Evolutionary conservation across 2,888 invertebrate genomes (phyloP).

Genomic region (Phytoseiulus persimilis): DNA sequence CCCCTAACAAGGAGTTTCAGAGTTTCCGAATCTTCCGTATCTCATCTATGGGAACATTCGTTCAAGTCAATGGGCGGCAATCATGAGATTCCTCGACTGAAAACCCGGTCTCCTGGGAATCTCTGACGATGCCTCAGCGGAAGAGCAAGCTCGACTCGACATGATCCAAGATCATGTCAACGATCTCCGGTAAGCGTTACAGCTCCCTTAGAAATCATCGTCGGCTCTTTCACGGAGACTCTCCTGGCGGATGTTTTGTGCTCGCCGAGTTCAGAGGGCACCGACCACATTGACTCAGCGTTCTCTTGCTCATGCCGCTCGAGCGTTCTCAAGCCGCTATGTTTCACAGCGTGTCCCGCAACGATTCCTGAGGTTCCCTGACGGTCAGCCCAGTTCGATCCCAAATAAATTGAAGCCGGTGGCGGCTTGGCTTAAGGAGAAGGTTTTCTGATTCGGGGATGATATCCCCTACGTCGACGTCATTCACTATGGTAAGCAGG

Average conservation of each 20-base stretch:
- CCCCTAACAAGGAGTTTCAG: background rate
- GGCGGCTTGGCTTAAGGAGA: constrained; percentile 24
- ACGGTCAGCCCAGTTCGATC: background rate
- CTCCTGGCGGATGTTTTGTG: too few relatives aligned
- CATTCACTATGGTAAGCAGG: background rate
- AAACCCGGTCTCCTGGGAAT: constrained; percentile 6
- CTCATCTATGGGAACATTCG: constrained; percentile 14
- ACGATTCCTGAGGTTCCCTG: constrained; percentile 12
- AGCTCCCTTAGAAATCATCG: background rate
- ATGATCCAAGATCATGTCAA: constrained; percentile 8
- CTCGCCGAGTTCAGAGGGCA: too few relatives aligned
- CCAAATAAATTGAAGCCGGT: background rate
- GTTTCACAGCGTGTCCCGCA: too few relatives aligned
- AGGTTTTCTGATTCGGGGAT: background rate
- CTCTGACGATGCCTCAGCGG: background rate
- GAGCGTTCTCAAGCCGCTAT: too few relatives aligned
- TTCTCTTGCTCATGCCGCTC: too few relatives aligned
- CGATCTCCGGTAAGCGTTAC: background rate
- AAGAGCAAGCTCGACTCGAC: background rate
- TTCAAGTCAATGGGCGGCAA: background rate
- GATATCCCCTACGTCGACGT: background rate
- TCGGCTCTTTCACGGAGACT: background rate
- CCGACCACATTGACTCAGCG: too few relatives aligned
- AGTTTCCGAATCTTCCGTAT: constrained; percentile 15
- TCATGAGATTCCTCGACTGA: background rate